Percentiles rank a stretch among this genome's conserved stretches.
These are phyloP conservation scores for Macquaria australasica DNA, from an alignment of 2,113 vertebrate genomes.

Conservation along the genomic window DNA sequence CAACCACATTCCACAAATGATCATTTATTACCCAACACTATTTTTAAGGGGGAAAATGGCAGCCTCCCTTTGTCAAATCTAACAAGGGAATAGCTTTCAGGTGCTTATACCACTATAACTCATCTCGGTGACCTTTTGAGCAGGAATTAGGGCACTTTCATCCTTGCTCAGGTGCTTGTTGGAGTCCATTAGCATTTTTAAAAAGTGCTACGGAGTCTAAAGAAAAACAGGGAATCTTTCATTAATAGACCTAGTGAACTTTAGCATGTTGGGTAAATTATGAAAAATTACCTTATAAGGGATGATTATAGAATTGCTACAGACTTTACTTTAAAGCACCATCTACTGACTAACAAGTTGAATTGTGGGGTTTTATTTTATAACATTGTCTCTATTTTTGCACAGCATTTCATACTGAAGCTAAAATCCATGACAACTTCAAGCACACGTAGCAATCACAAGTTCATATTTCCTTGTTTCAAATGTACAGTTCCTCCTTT, in stretches of 20 bases:
- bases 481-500: slow-evolving; percentile 78
- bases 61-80: slow-evolving; percentile 87
- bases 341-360: slow-evolving; percentile 17
- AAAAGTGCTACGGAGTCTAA: slow-evolving; percentile 76
- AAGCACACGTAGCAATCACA: slow-evolving; percentile 58
- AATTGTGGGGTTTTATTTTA: slow-evolving; percentile 6
- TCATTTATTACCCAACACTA: slow-evolving; percentile 89
- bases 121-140: slow-evolving; percentile 87
- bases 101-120: slow-evolving; percentile 85
- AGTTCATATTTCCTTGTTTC: slow-evolving; percentile 70
- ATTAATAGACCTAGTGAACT: slow-evolving; percentile 79
- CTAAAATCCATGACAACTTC: slow-evolving; percentile 55
- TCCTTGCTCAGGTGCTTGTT: slow-evolving; percentile 83
- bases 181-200: slow-evolving; percentile 86
- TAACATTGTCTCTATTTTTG: neutral
- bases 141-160: slow-evolving; percentile 88
- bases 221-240: slow-evolving; percentile 74
- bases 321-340: slow-evolving; percentile 28
- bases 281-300: slow-evolving; percentile 57
- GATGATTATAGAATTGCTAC: slow-evolving; percentile 10
- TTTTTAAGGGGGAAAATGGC: slow-evolving; percentile 87
- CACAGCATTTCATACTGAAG: slow-evolving; percentile 18
- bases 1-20: slow-evolving; percentile 83
- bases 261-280: slow-evolving; percentile 69
- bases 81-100: slow-evolving; percentile 90